A percentile compares a stretch with the other conserved stretches of the same genome.
These are phyloP conservation scores for Ceryle rudis DNA, from an alignment of 2,797 vertebrate genomes.

Conservation along the genomic window DNA sequence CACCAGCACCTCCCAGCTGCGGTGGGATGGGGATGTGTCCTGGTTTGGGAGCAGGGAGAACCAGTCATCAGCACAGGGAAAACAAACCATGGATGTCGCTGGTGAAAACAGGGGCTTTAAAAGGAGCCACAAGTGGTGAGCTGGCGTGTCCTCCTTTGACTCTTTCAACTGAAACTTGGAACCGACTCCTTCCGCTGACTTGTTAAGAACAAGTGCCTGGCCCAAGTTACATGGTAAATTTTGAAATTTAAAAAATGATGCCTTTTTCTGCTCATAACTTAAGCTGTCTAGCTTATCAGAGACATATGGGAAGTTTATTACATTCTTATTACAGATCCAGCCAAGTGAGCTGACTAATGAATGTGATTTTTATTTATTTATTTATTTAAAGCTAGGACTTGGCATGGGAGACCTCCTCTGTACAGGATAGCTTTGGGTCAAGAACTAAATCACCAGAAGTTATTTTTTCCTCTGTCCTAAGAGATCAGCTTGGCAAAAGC, in stretches of 20 bases:
- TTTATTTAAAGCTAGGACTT: background rate
- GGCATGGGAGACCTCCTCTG: background rate
- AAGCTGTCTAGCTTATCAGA: constrained; percentile 57
- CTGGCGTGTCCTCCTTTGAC: background rate
- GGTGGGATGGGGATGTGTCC: rapidly evolving
- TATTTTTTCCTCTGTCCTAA: background rate
- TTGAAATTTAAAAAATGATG: constrained; percentile 32
- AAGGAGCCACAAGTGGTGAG: background rate
- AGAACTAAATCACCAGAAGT: constrained; percentile 1
- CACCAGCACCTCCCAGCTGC: rapidly evolving
- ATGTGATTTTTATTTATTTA: background rate
- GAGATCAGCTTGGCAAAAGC: background rate
- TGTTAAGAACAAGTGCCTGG: constrained; percentile 52
- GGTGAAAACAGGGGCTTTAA: background rate
- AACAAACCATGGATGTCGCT: rapidly evolving
- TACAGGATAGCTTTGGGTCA: background rate
- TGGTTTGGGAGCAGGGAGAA: background rate
- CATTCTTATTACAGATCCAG: constrained; percentile 38
- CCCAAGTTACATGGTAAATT: background rate
- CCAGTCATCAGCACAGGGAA: background rate
- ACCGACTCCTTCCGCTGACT: background rate
- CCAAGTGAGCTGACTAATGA: constrained; percentile 58
- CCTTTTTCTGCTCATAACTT: constrained; percentile 56
- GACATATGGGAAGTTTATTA: constrained; percentile 68
- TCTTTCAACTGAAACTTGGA: constrained; percentile 5